Conservation (phyloP, 2,113 vertebrate genomes). For the Indicator indicator region DNA sequence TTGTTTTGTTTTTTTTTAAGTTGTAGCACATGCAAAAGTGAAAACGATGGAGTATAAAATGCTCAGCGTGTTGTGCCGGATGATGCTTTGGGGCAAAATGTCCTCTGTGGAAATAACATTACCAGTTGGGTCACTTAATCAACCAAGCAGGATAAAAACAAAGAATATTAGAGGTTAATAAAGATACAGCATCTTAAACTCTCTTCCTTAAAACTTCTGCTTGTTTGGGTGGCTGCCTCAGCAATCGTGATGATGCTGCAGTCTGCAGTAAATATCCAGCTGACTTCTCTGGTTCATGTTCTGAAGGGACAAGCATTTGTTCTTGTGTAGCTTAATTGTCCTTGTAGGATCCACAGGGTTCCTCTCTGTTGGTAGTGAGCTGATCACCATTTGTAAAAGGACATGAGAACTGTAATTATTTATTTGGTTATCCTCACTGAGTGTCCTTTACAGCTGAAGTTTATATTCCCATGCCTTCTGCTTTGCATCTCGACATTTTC, state of each 20-base stretch:
- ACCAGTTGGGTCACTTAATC: not conserved
- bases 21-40: not conserved
- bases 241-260: not conserved
- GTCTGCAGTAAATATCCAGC: not conserved
- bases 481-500: not conserved
- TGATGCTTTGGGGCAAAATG: not conserved
- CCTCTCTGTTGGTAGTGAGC: not conserved
- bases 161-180: not conserved
- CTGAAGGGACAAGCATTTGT: slow-evolving; percentile 1
- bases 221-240: slow-evolving; percentile 17
- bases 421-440: not conserved
- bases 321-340: slow-evolving; percentile 15
- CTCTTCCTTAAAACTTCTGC: not conserved
- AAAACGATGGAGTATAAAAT: not conserved
- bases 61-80: not conserved
- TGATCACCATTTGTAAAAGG: not conserved
- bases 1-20: not conserved
- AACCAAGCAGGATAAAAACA: slow-evolving; percentile 1
- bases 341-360: slow-evolving; percentile 16
- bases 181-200: not conserved
- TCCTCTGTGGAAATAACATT: not conserved
- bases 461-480: not conserved
- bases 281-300: not conserved
- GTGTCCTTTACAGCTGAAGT: slow-evolving; percentile 2
- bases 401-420: not conserved